Conservation (phyloP, 2,888 invertebrate species). For the Lagria hirta region DNA sequence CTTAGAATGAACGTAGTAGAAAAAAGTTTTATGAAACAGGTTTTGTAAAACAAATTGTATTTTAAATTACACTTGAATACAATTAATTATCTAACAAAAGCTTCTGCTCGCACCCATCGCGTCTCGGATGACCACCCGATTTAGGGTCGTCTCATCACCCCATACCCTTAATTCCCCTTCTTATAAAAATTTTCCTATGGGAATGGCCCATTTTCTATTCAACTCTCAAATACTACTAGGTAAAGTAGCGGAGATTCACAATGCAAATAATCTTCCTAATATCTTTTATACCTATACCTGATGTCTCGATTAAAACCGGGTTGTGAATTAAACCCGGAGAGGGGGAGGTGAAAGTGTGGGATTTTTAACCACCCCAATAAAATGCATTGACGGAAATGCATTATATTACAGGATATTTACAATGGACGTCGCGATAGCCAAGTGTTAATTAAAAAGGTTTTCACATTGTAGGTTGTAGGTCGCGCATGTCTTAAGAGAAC, state of each 20-base stretch:
- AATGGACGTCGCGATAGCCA: too few relatives aligned
- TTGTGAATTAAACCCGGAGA: too few relatives aligned
- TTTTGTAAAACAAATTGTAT: too few relatives aligned
- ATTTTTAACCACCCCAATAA: slow-evolving; percentile 10
- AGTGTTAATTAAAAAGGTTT: too few relatives aligned
- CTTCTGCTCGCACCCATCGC: background rate
- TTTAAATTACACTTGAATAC: too few relatives aligned
- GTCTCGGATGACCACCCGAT: slow-evolving; percentile 9
- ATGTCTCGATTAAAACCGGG: slow-evolving; percentile 25
- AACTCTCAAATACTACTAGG: too few relatives aligned
- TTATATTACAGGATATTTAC: slow-evolving; percentile 36
- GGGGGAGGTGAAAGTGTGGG: slow-evolving; percentile 3
- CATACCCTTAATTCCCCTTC: slow-evolving; percentile 7
- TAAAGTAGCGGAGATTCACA: slow-evolving; percentile 29
- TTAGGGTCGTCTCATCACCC: slow-evolving; percentile 11
- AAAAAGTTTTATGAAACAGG: too few relatives aligned
- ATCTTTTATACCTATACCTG: slow-evolving; percentile 26
- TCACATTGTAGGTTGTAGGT: too few relatives aligned
- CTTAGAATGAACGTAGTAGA: too few relatives aligned
- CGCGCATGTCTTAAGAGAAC: too few relatives aligned
- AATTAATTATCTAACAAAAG: background rate
- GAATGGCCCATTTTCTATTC: slow-evolving; percentile 36
- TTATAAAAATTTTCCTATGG: slow-evolving; percentile 32
- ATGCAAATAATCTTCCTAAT: slow-evolving; percentile 31
- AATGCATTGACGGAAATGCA: slow-evolving; percentile 33